phyloP scores from a whole-genome alignment of 2,888 invertebrate species.

The Metallyticus violacea region DNA sequence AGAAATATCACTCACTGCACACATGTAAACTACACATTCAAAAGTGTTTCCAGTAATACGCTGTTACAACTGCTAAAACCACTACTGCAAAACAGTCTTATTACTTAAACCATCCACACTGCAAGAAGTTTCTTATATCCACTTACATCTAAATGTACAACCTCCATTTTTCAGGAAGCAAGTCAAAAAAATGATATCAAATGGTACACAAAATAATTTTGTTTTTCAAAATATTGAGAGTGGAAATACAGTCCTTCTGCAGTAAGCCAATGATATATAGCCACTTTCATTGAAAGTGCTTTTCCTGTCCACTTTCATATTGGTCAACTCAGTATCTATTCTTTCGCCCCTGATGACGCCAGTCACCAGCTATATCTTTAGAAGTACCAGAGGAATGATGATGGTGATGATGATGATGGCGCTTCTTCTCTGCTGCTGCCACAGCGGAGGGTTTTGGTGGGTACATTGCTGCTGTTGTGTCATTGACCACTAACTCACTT shows the following conservation, averaged over 20 bases:
- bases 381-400: slow-evolving; percentile 38
- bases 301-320: background rate
- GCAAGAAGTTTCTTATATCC: too few species aligned
- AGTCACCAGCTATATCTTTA: slow-evolving; percentile 22
- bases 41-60: too few species aligned
- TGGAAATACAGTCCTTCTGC: background rate
- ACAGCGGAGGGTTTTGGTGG: slow-evolving; percentile 30
- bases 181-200: background rate
- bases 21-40: background rate
- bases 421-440: slow-evolving; percentile 63
- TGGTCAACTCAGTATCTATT: slow-evolving; percentile 21
- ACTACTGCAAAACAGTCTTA: background rate
- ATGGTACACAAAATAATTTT: background rate
- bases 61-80: background rate
- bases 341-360: slow-evolving; percentile 27
- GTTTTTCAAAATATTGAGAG: background rate
- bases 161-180: background rate
- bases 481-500: slow-evolving; percentile 73
- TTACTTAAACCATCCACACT: too few species aligned
- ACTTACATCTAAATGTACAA: background rate
- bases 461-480: slow-evolving; percentile 46
- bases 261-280: background rate
- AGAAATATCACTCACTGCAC: background rate
- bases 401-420: slow-evolving; percentile 75
- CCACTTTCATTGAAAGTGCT: background rate